Evolutionary conservation across 2,888 invertebrate species (phyloP), one percentile per base, ranked within the genome.

Genomic region (Macroteleia sp.): DNA sequence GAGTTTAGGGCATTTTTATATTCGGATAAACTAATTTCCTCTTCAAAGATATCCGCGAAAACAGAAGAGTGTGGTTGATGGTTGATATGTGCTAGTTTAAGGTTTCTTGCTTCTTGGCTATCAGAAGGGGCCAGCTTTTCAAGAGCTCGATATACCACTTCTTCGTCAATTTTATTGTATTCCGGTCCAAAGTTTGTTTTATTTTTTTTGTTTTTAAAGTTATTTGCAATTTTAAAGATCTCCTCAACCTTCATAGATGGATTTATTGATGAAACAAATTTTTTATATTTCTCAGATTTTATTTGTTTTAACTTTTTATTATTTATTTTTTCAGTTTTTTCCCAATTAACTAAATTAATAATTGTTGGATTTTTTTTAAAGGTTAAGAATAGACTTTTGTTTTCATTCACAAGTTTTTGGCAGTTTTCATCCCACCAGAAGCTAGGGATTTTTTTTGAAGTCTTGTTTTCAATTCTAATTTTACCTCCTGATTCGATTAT

Each of bases 1-100:
- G 57, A 57, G 9, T 57, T 19, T 2, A 57, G 9, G 0, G 57
- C 57, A 10, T 12, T 25, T 19, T 19, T 41, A 9, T 42, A 57
- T 25, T 57, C 57, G 1, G 1, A 3, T 10, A 41, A 10, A 3
- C 19, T 41, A 10, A 39, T 17, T 1, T 16, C 3, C 10, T 41
- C 0, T 0, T 17, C 19, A 41, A 41, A 19, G 5, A 41, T 41
- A 8, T 41, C 4, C 3, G 1, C 3, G 10, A 8, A 19, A 1
- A 19, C 3, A 2, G 41, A 41, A 1, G 0, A 1, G 10, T 41
- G 2, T 1, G 41, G 41, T 41, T 41, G 41, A 19, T 41, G 41
- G 3, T 41, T 8, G 1, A 19, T 41, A 1, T 10, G 3, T 25
- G 25, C 6, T 25, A 25, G 3, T 6, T 25, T 25, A 6, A 25